phyloP scores from a whole-genome alignment of 2,113 vertebrate species.

The Cynocephalus volans region DNA sequence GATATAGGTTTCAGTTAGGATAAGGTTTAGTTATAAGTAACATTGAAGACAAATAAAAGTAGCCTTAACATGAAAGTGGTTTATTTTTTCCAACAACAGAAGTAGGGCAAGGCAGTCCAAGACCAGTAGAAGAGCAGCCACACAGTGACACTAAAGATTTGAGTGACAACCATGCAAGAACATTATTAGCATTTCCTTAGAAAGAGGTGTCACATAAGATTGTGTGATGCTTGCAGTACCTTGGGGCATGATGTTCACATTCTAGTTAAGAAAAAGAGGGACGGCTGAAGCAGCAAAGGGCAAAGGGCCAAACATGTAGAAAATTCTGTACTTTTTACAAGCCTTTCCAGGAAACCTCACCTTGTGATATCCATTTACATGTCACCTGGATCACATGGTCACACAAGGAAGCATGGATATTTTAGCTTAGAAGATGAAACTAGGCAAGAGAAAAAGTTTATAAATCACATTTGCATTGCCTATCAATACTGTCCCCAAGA shows the following conservation, averaged over 20 bases:
- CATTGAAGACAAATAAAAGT: background rate
- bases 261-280: background rate
- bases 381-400: background rate
- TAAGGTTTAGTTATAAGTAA: background rate
- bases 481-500: background rate
- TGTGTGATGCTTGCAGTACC: background rate
- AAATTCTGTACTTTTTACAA: background rate
- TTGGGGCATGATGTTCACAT: background rate
- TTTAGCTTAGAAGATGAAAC: background rate
- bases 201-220: background rate
- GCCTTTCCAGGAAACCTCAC: background rate
- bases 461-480: background rate
- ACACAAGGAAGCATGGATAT: background rate
- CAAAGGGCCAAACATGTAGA: background rate
- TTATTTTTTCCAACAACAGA: background rate
- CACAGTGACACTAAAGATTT: background rate
- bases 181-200: background rate
- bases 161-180: no score
- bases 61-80: accelerated
- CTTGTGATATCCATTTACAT: background rate
- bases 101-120: background rate
- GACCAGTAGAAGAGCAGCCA: background rate
- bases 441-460: background rate
- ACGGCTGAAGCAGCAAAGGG: background rate
- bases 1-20: background rate